Conservation (phyloP, 1,140 invertebrate genomes). For the Drosophila bocki region DNA sequence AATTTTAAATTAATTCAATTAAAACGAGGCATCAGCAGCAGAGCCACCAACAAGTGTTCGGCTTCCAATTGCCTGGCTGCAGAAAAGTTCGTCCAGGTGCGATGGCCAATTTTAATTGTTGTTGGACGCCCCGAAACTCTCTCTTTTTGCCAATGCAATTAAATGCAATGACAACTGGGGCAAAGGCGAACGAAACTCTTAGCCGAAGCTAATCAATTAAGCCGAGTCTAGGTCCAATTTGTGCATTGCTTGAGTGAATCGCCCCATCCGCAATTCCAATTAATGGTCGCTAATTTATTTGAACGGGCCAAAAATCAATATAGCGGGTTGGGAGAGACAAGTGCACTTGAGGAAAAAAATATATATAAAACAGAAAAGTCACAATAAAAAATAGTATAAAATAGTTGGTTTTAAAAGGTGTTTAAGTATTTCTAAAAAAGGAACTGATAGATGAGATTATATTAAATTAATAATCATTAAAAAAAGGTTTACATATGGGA, state of each 20-base stretch:
- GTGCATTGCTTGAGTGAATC: slow-evolving; percentile 40
- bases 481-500: neutral
- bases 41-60: slow-evolving; percentile 22
- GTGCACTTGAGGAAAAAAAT: slow-evolving; percentile 5
- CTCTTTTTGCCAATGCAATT: slow-evolving; percentile 72
- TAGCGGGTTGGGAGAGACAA: neutral
- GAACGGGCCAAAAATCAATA: slow-evolving; percentile 69
- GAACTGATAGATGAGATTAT: too few species aligned
- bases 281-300: slow-evolving; percentile 72
- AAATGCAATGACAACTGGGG: slow-evolving; percentile 56
- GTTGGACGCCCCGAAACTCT: slow-evolving; percentile 35
- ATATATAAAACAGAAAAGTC: neutral
- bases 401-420: too few species aligned
- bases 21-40: slow-evolving; percentile 51
- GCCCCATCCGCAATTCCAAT: slow-evolving; percentile 52
- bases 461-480: neutral
- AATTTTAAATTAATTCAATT: slow-evolving; percentile 75
- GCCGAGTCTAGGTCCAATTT: slow-evolving; percentile 46
- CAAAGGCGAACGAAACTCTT: neutral
- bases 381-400: too few species aligned
- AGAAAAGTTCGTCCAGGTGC: slow-evolving; percentile 58
- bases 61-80: slow-evolving; percentile 25
- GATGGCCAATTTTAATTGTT: slow-evolving; percentile 62
- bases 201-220: slow-evolving; percentile 63
- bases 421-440: neutral